A percentile compares a stretch with the other conserved stretches of the same genome.
These are phyloP conservation scores for Piezodorus guildinii DNA, from an alignment of 1,140 invertebrate species.

Conservation along the genomic window DNA sequence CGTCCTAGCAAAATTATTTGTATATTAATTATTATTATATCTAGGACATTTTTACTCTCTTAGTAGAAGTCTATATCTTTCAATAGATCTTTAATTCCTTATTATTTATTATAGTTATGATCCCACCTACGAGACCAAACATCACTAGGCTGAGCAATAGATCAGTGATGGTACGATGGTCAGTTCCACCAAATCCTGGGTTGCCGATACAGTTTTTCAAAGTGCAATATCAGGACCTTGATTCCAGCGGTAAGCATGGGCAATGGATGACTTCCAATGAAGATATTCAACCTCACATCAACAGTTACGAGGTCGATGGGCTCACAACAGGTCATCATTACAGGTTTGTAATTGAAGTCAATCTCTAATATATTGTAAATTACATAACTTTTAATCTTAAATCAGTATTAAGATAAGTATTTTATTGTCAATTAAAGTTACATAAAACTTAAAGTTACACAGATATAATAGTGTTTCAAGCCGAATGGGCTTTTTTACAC, in stretches of 20 bases:
- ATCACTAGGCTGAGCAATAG: conserved; percentile 73
- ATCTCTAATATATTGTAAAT: too few species aligned
- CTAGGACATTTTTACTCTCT: background rate
- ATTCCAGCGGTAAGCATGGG: conserved; percentile 35
- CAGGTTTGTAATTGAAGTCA: conserved; percentile 46
- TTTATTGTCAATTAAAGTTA: too few species aligned
- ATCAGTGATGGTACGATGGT: conserved; percentile 89
- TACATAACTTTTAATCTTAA: too few species aligned
- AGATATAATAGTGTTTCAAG: too few species aligned
- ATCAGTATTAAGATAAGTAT: too few species aligned
- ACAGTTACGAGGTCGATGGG: conserved; percentile 63
- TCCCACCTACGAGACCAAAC: conserved; percentile 74
- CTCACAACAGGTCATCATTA: conserved; percentile 56
- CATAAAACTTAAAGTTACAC: too few species aligned
- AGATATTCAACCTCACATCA: conserved; percentile 62
- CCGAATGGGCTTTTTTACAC: too few species aligned
- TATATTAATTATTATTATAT: too few species aligned
- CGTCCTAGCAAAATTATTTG: too few species aligned
- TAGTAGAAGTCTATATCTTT: background rate
- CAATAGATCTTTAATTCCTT: background rate
- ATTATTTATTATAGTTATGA: conserved; percentile 44
- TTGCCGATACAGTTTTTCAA: conserved; percentile 81
- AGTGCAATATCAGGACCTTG: conserved; percentile 69
- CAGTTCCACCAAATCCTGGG: conserved; percentile 60
- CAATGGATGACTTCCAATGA: conserved; percentile 70